A percentile compares a stretch with the other conserved stretches of the same genome.
These are phyloP conservation scores for Melanotaenia maccullochi DNA, from an alignment of 2,797 vertebrate species.

Conservation along the genomic window DNA sequence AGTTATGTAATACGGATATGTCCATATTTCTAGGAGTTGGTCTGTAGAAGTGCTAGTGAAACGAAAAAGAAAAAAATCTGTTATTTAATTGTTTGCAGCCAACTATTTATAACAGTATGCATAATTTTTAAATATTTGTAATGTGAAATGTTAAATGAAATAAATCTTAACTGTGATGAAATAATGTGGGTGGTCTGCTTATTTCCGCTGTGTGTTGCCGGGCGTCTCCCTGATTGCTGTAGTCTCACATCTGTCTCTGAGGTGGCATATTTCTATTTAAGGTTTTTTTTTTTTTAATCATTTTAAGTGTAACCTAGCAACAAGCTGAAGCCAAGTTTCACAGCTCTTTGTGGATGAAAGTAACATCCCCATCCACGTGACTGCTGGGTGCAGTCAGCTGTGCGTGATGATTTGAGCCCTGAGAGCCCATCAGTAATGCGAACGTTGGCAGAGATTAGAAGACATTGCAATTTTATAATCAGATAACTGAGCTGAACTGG, in stretches of 20 bases:
- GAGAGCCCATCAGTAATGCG: too few relatives aligned
- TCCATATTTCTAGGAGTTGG: slow-evolving; percentile 99
- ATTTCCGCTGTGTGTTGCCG: slow-evolving; percentile 16
- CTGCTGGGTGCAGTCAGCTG: background rate
- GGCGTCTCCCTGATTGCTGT: background rate
- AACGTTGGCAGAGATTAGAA: background rate
- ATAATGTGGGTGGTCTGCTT: slow-evolving; percentile 38
- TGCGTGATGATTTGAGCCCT: too few relatives aligned
- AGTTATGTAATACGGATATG: slow-evolving; percentile 99
- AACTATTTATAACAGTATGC: slow-evolving; percentile 99
- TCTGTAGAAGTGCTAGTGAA: slow-evolving; percentile 99
- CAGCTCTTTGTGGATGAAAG: background rate
- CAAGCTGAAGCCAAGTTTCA: background rate
- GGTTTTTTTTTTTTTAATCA: background rate
- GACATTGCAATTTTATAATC: background rate
- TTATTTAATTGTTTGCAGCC: slow-evolving; percentile 99
- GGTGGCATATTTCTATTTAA: background rate
- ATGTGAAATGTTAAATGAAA: slow-evolving; percentile 99
- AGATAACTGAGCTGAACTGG: background rate
- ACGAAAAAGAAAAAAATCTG: slow-evolving; percentile 95
- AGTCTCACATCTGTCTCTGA: background rate
- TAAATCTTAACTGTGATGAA: slow-evolving; percentile 99
- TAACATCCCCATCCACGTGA: background rate
- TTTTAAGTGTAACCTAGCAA: background rate
- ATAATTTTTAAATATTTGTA: slow-evolving; percentile 99